These are phyloP conservation scores for Suncus etruscus DNA, from an alignment of 2,113 vertebrate species.

Conservation along the genomic window DNA sequence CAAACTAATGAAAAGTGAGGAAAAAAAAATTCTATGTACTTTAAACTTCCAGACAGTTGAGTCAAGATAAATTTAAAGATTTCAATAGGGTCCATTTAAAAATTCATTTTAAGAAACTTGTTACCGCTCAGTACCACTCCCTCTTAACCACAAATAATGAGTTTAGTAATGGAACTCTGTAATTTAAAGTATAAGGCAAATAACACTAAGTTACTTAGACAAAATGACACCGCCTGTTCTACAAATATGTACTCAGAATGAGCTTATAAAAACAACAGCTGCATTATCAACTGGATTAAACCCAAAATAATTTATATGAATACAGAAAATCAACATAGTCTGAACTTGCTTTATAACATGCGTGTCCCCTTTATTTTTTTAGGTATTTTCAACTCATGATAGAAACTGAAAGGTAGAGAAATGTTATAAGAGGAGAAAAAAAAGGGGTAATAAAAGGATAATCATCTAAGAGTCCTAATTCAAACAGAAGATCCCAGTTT, in stretches of 20 bases:
- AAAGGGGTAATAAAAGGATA: conserved; percentile 39
- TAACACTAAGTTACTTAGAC: conserved; percentile 72
- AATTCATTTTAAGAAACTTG: conserved; percentile 61
- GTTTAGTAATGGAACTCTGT: conserved; percentile 67
- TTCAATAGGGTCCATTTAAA: conserved; percentile 24
- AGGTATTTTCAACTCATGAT: conserved; percentile 53
- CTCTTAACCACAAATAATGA: conserved; percentile 70
- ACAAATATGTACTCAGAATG: conserved; percentile 78
- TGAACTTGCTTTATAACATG: conserved; percentile 47
- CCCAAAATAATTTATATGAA: conserved; percentile 72
- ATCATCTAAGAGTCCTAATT: conserved; percentile 43
- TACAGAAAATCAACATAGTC: conserved; percentile 43
- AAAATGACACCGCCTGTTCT: conserved; percentile 68
- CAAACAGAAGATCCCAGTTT: conserved; percentile 49
- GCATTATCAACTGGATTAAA: conserved; percentile 76
- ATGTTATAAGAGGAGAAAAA: conserved; percentile 52
- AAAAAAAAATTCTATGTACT: conserved; percentile 7
- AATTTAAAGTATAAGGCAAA: conserved; percentile 76
- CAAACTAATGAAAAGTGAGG: neutral
- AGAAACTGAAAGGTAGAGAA: conserved; percentile 52
- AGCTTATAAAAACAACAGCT: conserved; percentile 77
- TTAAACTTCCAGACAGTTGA: conserved; percentile 31
- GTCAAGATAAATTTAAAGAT: conserved; percentile 57
- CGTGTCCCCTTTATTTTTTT: conserved; percentile 25
- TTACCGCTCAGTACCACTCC: conserved; percentile 70